Evolutionary conservation across 2,113 vertebrate genomes (phyloP).

Genomic region (Isichthys henryi): DNA sequence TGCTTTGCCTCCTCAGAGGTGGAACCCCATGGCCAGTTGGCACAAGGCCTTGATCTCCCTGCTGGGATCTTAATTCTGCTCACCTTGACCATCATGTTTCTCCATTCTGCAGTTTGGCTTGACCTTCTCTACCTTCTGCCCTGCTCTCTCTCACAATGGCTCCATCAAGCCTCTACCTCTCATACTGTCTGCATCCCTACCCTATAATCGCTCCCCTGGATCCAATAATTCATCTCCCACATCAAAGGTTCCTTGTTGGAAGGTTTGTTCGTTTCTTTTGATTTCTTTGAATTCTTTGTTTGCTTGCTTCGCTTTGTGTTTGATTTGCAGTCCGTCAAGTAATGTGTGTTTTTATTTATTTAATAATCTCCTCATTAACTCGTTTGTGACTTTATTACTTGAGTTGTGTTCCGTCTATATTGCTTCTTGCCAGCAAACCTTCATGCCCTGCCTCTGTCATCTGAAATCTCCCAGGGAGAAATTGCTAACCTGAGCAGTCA

Average conservation of each 20-base stretch:
- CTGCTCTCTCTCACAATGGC: conserved; percentile 68
- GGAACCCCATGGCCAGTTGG: background rate
- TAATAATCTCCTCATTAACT: conserved; percentile 40
- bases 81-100: conserved; percentile 58
- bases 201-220: conserved; percentile 68
- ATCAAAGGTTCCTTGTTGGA: conserved; percentile 72
- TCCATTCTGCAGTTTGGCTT: conserved; percentile 68
- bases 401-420: conserved; percentile 25
- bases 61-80: background rate
- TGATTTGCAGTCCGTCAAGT: conserved; percentile 26
- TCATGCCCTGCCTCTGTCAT: conserved; percentile 27
- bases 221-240: conserved; percentile 67
- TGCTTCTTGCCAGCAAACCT: conserved; percentile 13
- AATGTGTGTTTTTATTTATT: conserved; percentile 29
- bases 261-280: conserved; percentile 59
- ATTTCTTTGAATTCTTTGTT: conserved; percentile 33
- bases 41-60: background rate
- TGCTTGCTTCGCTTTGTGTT: conserved; percentile 27
- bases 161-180: conserved; percentile 68
- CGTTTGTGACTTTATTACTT: conserved; percentile 45
- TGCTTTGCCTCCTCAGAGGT: background rate
- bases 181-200: conserved; percentile 66
- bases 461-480: conserved; percentile 36
- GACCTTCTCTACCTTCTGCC: conserved; percentile 70
- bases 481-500: conserved; percentile 32